A percentile compares a stretch with the other conserved stretches of the same genome.
These are phyloP conservation scores for Hylia prasina DNA, from an alignment of 2,113 vertebrate species.

Conservation along the genomic window DNA sequence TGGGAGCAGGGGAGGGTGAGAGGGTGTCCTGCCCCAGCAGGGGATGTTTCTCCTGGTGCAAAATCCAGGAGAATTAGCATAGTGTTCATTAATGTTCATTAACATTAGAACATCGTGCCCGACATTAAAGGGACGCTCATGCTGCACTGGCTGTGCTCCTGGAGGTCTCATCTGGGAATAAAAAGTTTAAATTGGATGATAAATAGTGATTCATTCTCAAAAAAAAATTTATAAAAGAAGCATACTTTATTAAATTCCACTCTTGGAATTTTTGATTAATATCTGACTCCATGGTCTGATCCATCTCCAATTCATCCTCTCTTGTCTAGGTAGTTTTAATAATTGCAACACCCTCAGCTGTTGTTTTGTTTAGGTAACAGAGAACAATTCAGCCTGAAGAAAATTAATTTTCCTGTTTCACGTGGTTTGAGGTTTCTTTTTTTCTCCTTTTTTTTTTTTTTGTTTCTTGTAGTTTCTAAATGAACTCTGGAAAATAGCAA, in stretches of 20 bases:
- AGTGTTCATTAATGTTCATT: no score
- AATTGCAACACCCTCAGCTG: background rate
- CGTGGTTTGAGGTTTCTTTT: background rate
- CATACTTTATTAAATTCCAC: background rate
- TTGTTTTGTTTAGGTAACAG: background rate
- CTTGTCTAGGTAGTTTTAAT: background rate
- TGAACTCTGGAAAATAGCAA: background rate
- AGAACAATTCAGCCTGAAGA: background rate
- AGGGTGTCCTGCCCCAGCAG: background rate
- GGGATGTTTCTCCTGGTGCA: background rate
- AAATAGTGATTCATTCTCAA: background rate
- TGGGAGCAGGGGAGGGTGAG: fast-evolving
- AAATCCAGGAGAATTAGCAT: background rate
- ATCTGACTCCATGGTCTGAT: background rate
- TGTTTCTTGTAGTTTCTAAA: background rate
- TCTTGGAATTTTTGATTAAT: background rate
- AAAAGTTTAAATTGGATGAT: background rate
- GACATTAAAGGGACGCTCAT: background rate
- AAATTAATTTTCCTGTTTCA: background rate
- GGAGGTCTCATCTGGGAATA: background rate
- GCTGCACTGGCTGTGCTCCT: background rate
- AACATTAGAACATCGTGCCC: fast-evolving
- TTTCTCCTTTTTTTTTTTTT: background rate
- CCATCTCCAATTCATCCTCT: background rate
- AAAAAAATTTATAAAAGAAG: background rate